phyloP scores from a whole-genome alignment of 2,888 invertebrate species.

The Clistopyga incitator region DNA sequence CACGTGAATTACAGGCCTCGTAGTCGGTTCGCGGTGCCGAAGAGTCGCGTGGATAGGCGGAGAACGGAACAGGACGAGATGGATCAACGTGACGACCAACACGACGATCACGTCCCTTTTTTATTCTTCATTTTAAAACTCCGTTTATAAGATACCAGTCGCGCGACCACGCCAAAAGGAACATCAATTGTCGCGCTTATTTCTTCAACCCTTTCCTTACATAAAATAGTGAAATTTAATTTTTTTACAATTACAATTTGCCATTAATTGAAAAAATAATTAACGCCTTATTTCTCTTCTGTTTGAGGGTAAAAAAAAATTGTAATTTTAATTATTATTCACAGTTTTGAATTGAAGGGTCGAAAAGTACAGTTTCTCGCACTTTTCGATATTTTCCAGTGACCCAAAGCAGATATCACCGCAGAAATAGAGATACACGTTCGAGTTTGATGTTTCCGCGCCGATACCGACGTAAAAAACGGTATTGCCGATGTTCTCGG shows the following conservation, averaged over 20 bases:
- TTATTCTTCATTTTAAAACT: conserved; percentile 42
- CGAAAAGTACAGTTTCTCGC: too few relatives aligned
- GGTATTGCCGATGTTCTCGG: conserved; percentile 29
- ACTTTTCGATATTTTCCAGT: conserved; percentile 17
- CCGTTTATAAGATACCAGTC: conserved; percentile 58
- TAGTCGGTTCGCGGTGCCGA: conserved; percentile 76
- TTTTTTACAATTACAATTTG: too few relatives aligned
- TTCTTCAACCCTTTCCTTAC: background rate
- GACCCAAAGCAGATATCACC: conserved; percentile 33
- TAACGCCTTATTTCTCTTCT: too few relatives aligned
- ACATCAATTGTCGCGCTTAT: conserved; percentile 5
- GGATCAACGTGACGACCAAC: conserved; percentile 71
- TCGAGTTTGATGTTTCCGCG: conserved; percentile 36
- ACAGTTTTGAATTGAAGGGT: too few relatives aligned
- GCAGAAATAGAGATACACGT: conserved; percentile 28
- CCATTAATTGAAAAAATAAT: too few relatives aligned
- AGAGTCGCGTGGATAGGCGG: conserved; percentile 84
- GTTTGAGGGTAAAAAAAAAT: too few relatives aligned
- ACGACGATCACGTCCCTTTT: conserved; percentile 46
- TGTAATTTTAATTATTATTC: too few relatives aligned
- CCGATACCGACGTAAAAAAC: conserved; percentile 39
- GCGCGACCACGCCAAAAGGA: conserved; percentile 47
- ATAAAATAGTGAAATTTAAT: background rate
- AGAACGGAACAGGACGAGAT: conserved; percentile 75
- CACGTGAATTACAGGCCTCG: conserved; percentile 81